Evolutionary conservation across 2,113 vertebrate species (phyloP).

Genomic region (Coptodon bakossiorum): DNA sequence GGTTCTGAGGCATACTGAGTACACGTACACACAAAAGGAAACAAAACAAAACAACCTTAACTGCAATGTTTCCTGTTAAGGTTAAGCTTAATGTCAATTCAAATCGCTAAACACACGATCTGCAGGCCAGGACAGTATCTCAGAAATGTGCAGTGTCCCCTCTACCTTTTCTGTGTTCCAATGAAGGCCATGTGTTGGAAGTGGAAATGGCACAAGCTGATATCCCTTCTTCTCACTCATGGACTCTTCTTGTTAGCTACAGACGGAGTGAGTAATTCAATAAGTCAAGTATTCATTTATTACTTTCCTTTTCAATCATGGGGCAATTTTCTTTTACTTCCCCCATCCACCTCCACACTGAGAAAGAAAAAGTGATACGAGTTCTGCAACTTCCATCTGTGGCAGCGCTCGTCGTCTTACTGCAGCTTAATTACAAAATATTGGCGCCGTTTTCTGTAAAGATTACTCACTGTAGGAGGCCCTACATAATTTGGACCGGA

Average conservation of each 20-base stretch:
- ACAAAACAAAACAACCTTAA: neutral
- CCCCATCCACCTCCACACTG: slow-evolving; percentile 52
- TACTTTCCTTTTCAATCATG: slow-evolving; percentile 75
- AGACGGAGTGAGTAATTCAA: slow-evolving; percentile 74
- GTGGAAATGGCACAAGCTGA: slow-evolving; percentile 55
- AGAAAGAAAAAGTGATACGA: slow-evolving; percentile 50
- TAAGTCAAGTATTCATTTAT: slow-evolving; percentile 77
- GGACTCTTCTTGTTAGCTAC: slow-evolving; percentile 65
- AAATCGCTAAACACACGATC: neutral
- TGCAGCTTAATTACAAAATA: slow-evolving; percentile 78
- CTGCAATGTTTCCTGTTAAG: neutral
- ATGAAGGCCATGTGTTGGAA: slow-evolving; percentile 51
- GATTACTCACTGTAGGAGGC: slow-evolving; percentile 79
- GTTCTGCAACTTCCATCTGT: slow-evolving; percentile 57
- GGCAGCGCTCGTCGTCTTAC: slow-evolving; percentile 53
- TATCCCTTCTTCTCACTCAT: slow-evolving; percentile 65
- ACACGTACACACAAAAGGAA: neutral
- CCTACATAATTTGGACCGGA: slow-evolving; percentile 76
- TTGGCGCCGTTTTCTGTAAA: slow-evolving; percentile 74
- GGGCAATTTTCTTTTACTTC: slow-evolving; percentile 43
- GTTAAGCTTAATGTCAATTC: neutral
- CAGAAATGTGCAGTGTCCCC: slow-evolving; percentile 28
- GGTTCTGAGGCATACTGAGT: neutral
- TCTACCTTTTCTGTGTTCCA: slow-evolving; percentile 47
- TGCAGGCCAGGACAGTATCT: neutral